A percentile compares a stretch with the other conserved stretches of the same genome.
These are phyloP conservation scores for Cylindroiulus punctatus DNA, from an alignment of 2,888 invertebrate species.

Conservation along the genomic window DNA sequence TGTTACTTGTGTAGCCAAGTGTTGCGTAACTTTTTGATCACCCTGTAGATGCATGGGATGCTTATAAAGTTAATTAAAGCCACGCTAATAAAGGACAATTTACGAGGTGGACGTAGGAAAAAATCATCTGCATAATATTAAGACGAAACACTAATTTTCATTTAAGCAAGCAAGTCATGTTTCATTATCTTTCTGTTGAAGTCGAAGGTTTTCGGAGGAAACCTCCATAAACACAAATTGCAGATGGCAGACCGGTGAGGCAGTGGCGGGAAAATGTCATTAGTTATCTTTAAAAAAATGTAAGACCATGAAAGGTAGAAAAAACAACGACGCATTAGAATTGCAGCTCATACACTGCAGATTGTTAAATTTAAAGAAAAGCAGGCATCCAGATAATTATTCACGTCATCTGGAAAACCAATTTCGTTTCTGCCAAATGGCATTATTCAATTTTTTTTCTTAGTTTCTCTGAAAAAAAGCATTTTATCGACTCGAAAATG, in stretches of 20 bases:
- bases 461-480: background rate
- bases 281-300: constrained; percentile 21
- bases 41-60: background rate
- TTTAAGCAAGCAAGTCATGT: constrained; percentile 45
- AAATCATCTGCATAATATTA: constrained; percentile 9
- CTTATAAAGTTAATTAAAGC: constrained; percentile 28
- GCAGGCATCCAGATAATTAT: constrained; percentile 5
- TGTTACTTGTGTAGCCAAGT: no score
- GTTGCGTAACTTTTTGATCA: no score
- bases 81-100: constrained; percentile 29
- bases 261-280: constrained; percentile 43
- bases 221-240: constrained; percentile 47
- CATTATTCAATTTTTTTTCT: constrained; percentile 40
- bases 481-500: background rate
- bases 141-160: constrained; percentile 25
- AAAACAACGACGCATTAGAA: background rate
- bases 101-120: constrained; percentile 25
- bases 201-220: constrained; percentile 43
- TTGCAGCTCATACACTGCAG: background rate
- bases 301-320: background rate
- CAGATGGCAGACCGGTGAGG: constrained; percentile 14
- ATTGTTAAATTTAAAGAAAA: background rate
- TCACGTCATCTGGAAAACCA: constrained; percentile 20
- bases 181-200: constrained; percentile 11
- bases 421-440: constrained; percentile 38